Base-by-base conservation (phyloP, 1,140 invertebrate genomes). In the Acromyrmex echinatior region DNA sequence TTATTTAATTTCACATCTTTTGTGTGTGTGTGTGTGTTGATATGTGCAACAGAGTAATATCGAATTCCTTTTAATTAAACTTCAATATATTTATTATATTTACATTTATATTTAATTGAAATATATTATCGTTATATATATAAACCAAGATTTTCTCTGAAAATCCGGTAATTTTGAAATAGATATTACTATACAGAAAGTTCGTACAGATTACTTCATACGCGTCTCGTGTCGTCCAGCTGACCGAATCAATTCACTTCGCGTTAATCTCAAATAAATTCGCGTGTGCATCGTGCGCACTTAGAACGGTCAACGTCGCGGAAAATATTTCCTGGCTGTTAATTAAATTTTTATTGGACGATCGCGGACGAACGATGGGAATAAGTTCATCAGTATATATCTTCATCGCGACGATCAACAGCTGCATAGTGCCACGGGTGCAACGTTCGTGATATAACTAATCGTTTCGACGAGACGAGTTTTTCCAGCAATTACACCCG, bases 281-380 rank as follows among this genome's bases (percentile, higher is more conserved):
- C 80, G 56, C 56, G 31, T 2, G 58, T 14, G 39, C 56, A 49
- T 9, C 12, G 45, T 79, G 18, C 49, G 18, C 49, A 45, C 31
- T 74, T 62, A 16, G n/a, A 1, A n/a, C 7, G 5, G 70, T 84
- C 10, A 39, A 84, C 58, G 39, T 60, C 25, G 25, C 39, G 80
- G 45, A 49, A 56, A 63, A 31, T 49, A 62, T 82, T 76, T 76
- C 12, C 56, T 35, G 39, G 1, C 9, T 58, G 18, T 4, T 76
- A 76, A 76, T 84, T 62, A 63, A 49, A 84, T 76, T 21, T 84
- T 84, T 74, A 84, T 76, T 62, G 25, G 58, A 45, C 65, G 58
- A 66, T 21, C 58, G 1, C 39, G 35, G 5, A 10, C 35, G 16
- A 28, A 21, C 10, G 21, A 9, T 39, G 21, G 14, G n/a, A 39